Evolutionary conservation across 2,797 vertebrate species (phyloP).

Genomic region (Phaenicophaeus curvirostris): DNA sequence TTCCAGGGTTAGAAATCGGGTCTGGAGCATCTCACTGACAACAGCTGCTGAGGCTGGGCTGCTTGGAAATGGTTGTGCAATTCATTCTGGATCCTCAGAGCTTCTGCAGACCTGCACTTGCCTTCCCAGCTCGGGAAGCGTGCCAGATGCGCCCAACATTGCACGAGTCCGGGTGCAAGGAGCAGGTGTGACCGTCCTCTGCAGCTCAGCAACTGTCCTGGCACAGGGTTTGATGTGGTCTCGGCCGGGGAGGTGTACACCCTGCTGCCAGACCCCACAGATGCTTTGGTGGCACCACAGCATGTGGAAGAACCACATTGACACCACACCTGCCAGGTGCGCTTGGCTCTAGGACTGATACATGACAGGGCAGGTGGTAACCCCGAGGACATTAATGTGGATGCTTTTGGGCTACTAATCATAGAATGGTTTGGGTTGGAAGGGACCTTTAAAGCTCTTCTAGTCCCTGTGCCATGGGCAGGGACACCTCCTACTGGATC

Average conservation of each 20-base stretch:
- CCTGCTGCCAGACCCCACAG: not conserved
- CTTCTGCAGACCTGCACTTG: not conserved
- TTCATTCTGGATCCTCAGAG: not conserved
- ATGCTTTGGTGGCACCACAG: not conserved
- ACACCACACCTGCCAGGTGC: fast-evolving
- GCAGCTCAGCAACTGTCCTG: not conserved
- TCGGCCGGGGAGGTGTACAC: fast-evolving
- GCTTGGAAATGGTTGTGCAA: not conserved
- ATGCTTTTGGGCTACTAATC: fast-evolving
- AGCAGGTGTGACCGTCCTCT: not conserved
- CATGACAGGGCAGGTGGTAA: fast-evolving
- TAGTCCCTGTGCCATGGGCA: too few species aligned
- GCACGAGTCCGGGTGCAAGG: not conserved
- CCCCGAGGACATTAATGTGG: fast-evolving
- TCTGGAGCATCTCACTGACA: not conserved
- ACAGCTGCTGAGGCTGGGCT: conserved; percentile 1
- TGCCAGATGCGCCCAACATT: too few species aligned
- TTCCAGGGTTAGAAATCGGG: not conserved
- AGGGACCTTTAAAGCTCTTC: too few species aligned
- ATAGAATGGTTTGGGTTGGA: too few species aligned
- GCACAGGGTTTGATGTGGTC: fast-evolving
- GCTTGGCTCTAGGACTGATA: not conserved
- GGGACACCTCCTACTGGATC: too few species aligned
- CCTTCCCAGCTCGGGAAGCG: not conserved
- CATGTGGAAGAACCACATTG: not conserved